Conservation (phyloP, 2,888 invertebrate genomes). For the Desoria tigrina region DNA sequence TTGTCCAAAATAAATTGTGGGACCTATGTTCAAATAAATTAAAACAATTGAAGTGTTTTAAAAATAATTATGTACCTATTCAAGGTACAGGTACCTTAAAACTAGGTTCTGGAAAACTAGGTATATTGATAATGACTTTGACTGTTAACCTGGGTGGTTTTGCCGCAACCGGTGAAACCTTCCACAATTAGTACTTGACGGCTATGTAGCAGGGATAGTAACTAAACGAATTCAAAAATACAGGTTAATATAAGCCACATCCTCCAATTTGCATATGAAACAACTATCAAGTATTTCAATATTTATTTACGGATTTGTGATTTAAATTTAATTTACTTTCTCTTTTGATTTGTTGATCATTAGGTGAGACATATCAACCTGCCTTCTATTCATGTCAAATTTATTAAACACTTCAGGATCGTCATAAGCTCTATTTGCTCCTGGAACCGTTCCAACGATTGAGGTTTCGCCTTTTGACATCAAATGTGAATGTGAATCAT, state of each 20-base stretch:
- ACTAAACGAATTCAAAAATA: too few species aligned
- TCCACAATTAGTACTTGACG: constrained; percentile 69
- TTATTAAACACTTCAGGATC: constrained; percentile 55
- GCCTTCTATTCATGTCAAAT: constrained; percentile 56
- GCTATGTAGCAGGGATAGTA: constrained; percentile 60
- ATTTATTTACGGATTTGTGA: too few species aligned
- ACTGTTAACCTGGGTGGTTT: constrained; percentile 76
- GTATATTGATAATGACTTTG: too few species aligned
- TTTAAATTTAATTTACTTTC: constrained; percentile 29
- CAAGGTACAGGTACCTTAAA: too few species aligned
- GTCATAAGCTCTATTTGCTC: neutral
- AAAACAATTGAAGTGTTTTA: too few species aligned
- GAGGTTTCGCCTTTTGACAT: constrained; percentile 1
- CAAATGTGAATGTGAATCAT: too few species aligned
- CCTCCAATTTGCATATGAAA: too few species aligned
- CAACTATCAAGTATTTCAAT: too few species aligned
- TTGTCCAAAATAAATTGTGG: constrained; percentile 89
- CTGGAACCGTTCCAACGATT: constrained; percentile 24
- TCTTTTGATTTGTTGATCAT: constrained; percentile 51
- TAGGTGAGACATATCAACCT: constrained; percentile 55
- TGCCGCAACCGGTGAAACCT: constrained; percentile 86
- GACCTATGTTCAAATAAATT: too few species aligned
- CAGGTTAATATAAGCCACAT: too few species aligned
- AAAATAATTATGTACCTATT: too few species aligned
- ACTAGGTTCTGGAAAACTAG: too few species aligned